Evolutionary conservation across 2,888 invertebrate species (phyloP), one percentile per base, ranked within the genome.

Genomic region (Scrobipalpa costella): DNA sequence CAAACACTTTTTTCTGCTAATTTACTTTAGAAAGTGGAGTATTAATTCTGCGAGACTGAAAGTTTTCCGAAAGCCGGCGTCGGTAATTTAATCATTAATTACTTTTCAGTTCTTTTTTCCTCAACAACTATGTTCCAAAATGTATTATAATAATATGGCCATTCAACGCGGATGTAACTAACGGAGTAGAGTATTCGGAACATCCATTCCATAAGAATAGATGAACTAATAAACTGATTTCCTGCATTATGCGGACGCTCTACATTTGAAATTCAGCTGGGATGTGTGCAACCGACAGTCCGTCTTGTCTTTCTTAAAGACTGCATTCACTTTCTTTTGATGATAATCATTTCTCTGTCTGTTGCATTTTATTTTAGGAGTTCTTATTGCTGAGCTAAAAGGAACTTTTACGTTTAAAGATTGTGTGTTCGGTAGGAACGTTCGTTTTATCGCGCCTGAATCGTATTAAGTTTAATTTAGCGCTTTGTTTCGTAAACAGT

Each of bases 301-400:
- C n/a, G 6, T 52, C 52, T 34, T 55, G 27, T n/a, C 27, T 27
- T 27, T 27, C 27, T 15, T 6, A 11, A n/a, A 13, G 27, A n/a
- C 33, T 7, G 27, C 27, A 8, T 55, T 55, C n/a, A n/a, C n/a
- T 34, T 8, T 8, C 27, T 34, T 55, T 55, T 50, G 21, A 21
- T 17, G 50, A 50, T 19, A 50, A 44, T 15, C 44, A 13, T 13
- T 11, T 13, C 11, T 13, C 40, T 3, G 40, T 13, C 40, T 3
- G 40, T 40, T 40, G 40, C 40, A 40, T 44, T 44, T 44, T 44
- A 44, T 44, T 44, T 44, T 44, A n/a, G 44, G 44, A n/a, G 44
- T 44, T 44, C 5, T 15, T 44, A 44, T 44, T 15, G 44, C n/a
- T 44, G n/a, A n/a, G 44, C 44, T 15, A 44, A 44, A 44, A 7